Evolutionary conservation across 2,888 invertebrate genomes (phyloP).

Genomic region (Clepsis dumicolana): DNA sequence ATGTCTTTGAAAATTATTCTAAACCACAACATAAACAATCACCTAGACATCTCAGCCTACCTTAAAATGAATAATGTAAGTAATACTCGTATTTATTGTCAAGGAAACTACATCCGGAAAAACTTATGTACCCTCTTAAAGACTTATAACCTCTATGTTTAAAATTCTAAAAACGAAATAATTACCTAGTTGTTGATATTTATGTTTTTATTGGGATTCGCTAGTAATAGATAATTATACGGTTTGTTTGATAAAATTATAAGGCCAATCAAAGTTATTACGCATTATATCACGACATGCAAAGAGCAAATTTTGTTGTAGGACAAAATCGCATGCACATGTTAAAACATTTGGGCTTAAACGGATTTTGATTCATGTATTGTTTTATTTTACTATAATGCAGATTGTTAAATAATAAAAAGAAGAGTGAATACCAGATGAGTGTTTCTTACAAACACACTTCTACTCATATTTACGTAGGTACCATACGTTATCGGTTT

Average conservation of each 20-base stretch:
- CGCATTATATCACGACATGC: slow-evolving; percentile 1
- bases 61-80: slow-evolving; percentile 16
- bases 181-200: slow-evolving; percentile 9
- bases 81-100: slow-evolving; percentile 26
- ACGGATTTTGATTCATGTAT: too few species aligned
- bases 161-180: slow-evolving; percentile 7
- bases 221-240: slow-evolving; percentile 22
- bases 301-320: background rate
- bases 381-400: too few species aligned
- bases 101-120: slow-evolving; percentile 31
- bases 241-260: slow-evolving; percentile 6
- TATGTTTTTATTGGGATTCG: slow-evolving; percentile 12
- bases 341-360: too few species aligned
- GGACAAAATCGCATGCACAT: background rate
- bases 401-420: too few species aligned
- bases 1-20: slow-evolving; percentile 31
- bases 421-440: too few species aligned
- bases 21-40: slow-evolving; percentile 27
- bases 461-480: too few species aligned
- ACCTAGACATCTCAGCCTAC: slow-evolving; percentile 5
- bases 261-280: slow-evolving; percentile 3
- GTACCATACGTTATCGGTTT: too few species aligned
- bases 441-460: too few species aligned
- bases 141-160: background rate
- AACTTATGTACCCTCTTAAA: slow-evolving; percentile 7